A percentile compares a stretch with the other conserved stretches of the same genome.
Conservation (phyloP, 2,888 invertebrate genomes). For the Synanthedon formicaeformis region DNA sequence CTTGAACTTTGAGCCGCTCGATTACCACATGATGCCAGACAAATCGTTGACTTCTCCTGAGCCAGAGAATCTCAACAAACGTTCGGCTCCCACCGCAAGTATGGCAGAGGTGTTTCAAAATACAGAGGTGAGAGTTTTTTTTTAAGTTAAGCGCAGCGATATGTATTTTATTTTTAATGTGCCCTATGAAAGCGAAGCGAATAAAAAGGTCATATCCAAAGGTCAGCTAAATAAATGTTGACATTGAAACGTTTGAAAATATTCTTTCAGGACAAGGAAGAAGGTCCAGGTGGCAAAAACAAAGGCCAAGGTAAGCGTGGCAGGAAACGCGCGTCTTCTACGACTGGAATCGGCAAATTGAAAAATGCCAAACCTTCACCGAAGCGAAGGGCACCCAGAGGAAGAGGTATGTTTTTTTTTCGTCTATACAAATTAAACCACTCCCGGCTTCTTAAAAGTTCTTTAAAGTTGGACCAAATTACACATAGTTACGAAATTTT, state of each 20-base stretch:
- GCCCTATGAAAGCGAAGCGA: too few species aligned
- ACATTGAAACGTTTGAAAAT: too few species aligned
- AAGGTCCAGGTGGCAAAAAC: constrained; percentile 13
- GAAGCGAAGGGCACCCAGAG: constrained; percentile 32
- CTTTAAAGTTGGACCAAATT: too few species aligned
- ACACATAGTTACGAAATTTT: too few species aligned
- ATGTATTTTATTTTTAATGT: too few species aligned
- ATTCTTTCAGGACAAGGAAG: too few species aligned
- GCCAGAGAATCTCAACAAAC: constrained; percentile 14
- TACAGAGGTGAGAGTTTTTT: background rate
- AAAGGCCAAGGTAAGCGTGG: constrained; percentile 39
- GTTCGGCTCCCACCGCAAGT: constrained; percentile 24
- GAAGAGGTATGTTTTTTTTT: constrained; percentile 29
- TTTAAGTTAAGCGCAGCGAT: constrained; percentile 20
- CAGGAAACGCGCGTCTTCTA: constrained; percentile 45
- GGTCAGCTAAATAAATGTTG: too few species aligned
- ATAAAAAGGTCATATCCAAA: too few species aligned
- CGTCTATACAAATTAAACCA: too few species aligned
- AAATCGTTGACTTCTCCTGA: background rate
- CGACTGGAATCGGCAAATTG: constrained; percentile 28
- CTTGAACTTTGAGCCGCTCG: constrained; percentile 14
- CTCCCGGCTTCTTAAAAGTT: too few species aligned
- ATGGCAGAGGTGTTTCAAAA: constrained; percentile 4
- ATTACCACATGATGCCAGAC: constrained; percentile 4
- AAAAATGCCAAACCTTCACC: constrained; percentile 17